These are phyloP conservation scores for Hypomecis atomaria DNA, from an alignment of 2,888 invertebrate species.

Conservation along the genomic window DNA sequence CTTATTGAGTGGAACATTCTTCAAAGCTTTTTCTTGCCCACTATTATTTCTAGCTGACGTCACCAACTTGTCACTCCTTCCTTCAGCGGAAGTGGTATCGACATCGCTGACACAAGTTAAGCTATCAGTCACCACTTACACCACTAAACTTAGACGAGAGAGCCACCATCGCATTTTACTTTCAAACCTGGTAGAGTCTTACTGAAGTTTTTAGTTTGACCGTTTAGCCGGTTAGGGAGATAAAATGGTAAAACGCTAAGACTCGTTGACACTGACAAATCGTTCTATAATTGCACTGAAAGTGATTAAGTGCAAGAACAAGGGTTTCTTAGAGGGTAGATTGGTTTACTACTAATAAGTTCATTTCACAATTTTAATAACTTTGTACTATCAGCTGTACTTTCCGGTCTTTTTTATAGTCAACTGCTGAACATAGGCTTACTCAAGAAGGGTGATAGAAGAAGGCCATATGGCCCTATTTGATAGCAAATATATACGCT, in stretches of 20 bases:
- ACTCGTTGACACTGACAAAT: constrained; percentile 4
- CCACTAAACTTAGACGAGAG: neutral
- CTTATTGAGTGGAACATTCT: neutral
- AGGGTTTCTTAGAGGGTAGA: neutral
- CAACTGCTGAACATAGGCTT: too few relatives aligned
- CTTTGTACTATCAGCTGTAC: too few relatives aligned
- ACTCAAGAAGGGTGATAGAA: too few relatives aligned
- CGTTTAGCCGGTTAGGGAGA: neutral
- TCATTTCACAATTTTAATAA: too few relatives aligned
- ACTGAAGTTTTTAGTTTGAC: neutral
- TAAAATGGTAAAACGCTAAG: neutral
- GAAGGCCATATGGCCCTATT: too few relatives aligned
- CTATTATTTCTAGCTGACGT: constrained; percentile 5
- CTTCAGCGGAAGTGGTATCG: constrained; percentile 4
- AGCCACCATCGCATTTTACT: neutral
- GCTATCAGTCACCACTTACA: constrained; percentile 11
- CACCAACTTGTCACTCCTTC: constrained; percentile 3
- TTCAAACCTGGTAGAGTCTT: neutral
- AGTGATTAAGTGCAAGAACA: constrained; percentile 5
- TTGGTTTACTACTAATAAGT: too few relatives aligned
- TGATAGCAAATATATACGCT: too few relatives aligned
- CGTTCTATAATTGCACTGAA: constrained; percentile 4
- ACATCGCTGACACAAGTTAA: constrained; percentile 6
- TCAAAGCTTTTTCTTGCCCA: neutral
- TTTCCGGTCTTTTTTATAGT: too few relatives aligned